phyloP scores from a whole-genome alignment of 2,888 invertebrate genomes.

The Agelastica alni region DNA sequence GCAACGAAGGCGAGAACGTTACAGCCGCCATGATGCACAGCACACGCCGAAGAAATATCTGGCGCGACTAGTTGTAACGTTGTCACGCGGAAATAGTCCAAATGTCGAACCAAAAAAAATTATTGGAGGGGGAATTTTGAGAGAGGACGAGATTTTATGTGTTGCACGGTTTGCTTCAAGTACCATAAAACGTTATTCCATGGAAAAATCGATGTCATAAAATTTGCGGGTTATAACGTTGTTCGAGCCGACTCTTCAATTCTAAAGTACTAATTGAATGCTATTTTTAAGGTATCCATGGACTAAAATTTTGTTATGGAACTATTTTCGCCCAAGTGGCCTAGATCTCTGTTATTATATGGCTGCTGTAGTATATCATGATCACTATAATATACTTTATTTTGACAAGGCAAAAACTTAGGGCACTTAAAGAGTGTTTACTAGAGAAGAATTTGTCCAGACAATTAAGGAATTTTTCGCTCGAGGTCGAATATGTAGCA shows the following conservation, averaged over 20 bases:
- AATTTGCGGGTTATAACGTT: constrained; percentile 2
- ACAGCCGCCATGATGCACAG: not conserved
- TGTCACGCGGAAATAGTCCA: not conserved
- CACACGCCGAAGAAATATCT: not conserved
- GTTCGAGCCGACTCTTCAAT: constrained; percentile 5
- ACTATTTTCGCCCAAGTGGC: too few relatives aligned
- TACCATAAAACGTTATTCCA: constrained; percentile 4
- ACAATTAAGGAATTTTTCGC: too few relatives aligned
- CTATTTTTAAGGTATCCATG: too few relatives aligned
- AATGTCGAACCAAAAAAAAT: not conserved
- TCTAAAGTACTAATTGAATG: too few relatives aligned
- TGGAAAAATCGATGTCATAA: constrained; percentile 5
- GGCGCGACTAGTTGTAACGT: not conserved
- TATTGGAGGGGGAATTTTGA: not conserved
- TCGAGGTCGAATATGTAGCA: too few relatives aligned
- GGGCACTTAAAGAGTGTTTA: too few relatives aligned
- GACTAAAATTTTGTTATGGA: too few relatives aligned
- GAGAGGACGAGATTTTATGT: not conserved
- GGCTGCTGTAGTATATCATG: too few relatives aligned
- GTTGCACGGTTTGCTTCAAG: constrained; percentile 1
- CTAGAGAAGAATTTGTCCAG: too few relatives aligned
- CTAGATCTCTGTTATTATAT: too few relatives aligned
- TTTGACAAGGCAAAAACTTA: too few relatives aligned
- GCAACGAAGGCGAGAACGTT: not conserved
- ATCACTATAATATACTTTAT: too few relatives aligned